These are phyloP conservation scores for Canis aureus DNA, from an alignment of 2,113 vertebrate genomes.

Conservation along the genomic window DNA sequence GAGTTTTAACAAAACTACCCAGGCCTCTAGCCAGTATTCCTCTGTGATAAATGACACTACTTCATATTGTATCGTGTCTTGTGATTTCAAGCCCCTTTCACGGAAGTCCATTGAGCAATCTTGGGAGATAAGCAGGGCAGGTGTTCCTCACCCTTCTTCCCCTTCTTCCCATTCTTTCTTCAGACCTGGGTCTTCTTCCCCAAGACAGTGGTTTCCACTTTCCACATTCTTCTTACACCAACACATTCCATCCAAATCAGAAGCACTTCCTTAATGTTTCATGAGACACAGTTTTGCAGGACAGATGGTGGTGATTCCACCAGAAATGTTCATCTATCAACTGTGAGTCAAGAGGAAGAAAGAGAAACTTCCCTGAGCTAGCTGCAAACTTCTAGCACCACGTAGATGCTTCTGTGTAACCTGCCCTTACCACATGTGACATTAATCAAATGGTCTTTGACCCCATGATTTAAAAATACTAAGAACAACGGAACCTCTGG, in stretches of 20 bases:
- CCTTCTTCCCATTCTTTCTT: neutral
- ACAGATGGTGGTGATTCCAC: neutral
- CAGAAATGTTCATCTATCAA: neutral
- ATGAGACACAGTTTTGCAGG: neutral
- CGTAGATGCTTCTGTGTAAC: neutral
- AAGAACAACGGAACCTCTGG: neutral
- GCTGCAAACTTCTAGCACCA: neutral
- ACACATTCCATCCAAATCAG: neutral
- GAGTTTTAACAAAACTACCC: neutral
- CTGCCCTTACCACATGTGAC: fast-evolving
- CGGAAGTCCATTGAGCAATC: neutral
- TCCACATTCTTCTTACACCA: neutral
- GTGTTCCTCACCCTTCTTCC: neutral
- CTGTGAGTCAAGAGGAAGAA: neutral
- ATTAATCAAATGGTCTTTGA: neutral
- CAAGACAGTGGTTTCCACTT: neutral
- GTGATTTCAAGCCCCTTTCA: neutral
- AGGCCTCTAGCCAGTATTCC: neutral
- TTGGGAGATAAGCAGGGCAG: neutral
- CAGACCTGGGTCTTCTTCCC: neutral
- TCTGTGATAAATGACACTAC: neutral
- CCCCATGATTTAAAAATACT: neutral
- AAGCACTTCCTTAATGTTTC: neutral
- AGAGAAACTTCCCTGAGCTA: neutral
- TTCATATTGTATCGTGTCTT: neutral